These are phyloP conservation scores for Portevinia maculata DNA, from an alignment of 2,888 invertebrate genomes.

Conservation along the genomic window DNA sequence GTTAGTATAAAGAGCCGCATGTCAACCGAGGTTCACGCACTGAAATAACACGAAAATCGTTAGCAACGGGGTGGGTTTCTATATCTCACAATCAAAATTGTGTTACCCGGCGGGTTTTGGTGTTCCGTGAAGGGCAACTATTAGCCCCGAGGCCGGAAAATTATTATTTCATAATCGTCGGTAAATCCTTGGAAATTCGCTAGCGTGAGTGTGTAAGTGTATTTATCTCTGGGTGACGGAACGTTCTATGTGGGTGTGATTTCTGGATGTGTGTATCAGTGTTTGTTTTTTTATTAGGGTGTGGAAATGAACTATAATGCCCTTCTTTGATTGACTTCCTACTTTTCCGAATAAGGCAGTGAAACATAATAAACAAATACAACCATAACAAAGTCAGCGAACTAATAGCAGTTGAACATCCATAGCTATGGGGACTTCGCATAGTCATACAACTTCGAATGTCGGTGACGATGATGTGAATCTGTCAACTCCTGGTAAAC, in stretches of 20 bases:
- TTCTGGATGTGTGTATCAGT: conserved; percentile 18
- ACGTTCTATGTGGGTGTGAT: too few relatives aligned
- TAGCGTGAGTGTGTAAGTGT: conserved; percentile 21
- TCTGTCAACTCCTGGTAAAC: conserved; percentile 56
- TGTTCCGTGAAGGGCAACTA: conserved; percentile 7
- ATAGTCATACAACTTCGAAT: conserved; percentile 46
- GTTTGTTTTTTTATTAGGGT: conserved; percentile 7
- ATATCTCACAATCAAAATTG: neutral
- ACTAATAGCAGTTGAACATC: neutral
- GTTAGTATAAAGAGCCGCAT: conserved; percentile 9
- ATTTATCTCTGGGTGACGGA: conserved; percentile 12
- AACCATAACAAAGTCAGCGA: conserved; percentile 8
- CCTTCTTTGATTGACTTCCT: neutral
- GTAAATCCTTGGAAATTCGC: neutral
- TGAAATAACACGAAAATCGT: conserved; percentile 4
- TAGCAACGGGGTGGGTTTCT: neutral
- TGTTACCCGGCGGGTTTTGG: conserved; percentile 27
- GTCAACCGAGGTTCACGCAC: conserved; percentile 34
- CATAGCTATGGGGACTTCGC: conserved; percentile 51
- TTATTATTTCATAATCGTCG: conserved; percentile 35
- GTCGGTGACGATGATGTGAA: conserved; percentile 42
- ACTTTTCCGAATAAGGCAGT: neutral
- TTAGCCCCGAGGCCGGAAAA: conserved; percentile 11
- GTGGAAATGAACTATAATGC: conserved; percentile 10
- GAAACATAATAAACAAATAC: conserved; percentile 12